Evolutionary conservation across 2,113 vertebrate genomes (phyloP), one percentile per base, ranked within the genome.

Genomic region (Oncorhynchus keta): DNA sequence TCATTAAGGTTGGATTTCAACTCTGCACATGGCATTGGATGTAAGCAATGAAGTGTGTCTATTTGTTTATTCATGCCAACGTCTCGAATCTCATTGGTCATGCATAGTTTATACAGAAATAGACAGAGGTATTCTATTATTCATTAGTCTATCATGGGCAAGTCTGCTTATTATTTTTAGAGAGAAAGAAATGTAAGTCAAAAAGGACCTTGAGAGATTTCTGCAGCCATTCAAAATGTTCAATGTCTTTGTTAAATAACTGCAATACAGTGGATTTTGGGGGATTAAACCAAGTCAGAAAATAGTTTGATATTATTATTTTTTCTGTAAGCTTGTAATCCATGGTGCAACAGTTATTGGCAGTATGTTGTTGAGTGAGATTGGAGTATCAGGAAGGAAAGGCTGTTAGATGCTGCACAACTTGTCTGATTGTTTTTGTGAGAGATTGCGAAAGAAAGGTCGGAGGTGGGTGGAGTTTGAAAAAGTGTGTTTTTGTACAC

Each of bases 391-490:
- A 16, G 18, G 59, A n/a, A 62, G 59, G 59, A 22, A 24, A 62
- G 59, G 5, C n/a, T 70, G 39, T 70, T 78, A 76, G 80, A 76
- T 66, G 2, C 2, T 28, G 49, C 70, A 68, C 70, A 55, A 55
- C 51, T 55, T 18, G 51, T 55, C 16, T 73, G 75, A 62, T 74
- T 68, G 16, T 1, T 69, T 48, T 68, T 20, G 39, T 16, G n/a
- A 76, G 30, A 67, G 18, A 62, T 86, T 88, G 86, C 73, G 6
- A 83, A 80, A 82, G 57, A 28, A 45, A 4, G 1, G 77, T 74
- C 51, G 85, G 70, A 80, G 78, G 28, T 28, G 65, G n/a, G 24
- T 59, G 48, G 51, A 57, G 45, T 13, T 4, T 67, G 24, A 28
- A 30, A 11, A 55, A 18, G 5, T 55, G 65, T 67, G 24, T 6